A percentile compares a stretch with the other conserved stretches of the same genome.
Evolutionary conservation across 2,113 vertebrate genomes (phyloP).

Genomic region (Balaeniceps rex): DNA sequence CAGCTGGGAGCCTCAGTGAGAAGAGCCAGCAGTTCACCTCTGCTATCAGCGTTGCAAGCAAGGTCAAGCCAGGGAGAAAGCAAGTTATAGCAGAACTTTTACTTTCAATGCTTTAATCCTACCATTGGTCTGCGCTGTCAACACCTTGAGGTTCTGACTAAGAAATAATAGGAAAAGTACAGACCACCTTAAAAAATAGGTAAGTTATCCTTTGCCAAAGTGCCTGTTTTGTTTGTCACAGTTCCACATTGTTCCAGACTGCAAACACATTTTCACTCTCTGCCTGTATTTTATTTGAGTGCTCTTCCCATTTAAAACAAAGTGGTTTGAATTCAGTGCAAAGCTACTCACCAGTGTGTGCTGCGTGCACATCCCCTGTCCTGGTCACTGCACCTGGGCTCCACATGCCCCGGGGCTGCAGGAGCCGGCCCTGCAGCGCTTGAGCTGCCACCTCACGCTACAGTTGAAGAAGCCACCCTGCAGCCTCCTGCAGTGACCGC

Average conservation of each 20-base stretch:
- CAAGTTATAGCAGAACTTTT: conserved; percentile 32
- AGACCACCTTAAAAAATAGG: background rate
- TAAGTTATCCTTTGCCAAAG: background rate
- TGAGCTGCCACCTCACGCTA: no score
- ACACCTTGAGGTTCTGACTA: background rate
- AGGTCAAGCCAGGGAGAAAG: conserved; percentile 29
- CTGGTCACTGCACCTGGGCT: background rate
- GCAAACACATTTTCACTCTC: background rate
- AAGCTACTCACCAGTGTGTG: rapidly evolving
- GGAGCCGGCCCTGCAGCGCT: rapidly evolving
- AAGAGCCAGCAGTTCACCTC: conserved; percentile 1
- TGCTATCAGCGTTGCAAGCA: background rate
- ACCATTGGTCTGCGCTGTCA: background rate
- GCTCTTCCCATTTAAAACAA: background rate
- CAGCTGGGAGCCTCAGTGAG: background rate
- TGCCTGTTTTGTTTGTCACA: background rate
- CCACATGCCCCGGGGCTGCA: rapidly evolving
- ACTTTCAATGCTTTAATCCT: conserved; percentile 13
- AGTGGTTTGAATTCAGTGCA: rapidly evolving
- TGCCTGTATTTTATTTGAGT: background rate
- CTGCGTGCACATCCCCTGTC: rapidly evolving
- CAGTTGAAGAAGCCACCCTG: rapidly evolving
- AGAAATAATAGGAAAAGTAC: background rate
- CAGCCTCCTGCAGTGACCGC: rapidly evolving
- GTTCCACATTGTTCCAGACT: background rate